Percentiles rank a stretch among this genome's conserved stretches.
These are phyloP conservation scores for Sphenopsis melanotis DNA, from an alignment of 2,797 vertebrate species.

Conservation along the genomic window DNA sequence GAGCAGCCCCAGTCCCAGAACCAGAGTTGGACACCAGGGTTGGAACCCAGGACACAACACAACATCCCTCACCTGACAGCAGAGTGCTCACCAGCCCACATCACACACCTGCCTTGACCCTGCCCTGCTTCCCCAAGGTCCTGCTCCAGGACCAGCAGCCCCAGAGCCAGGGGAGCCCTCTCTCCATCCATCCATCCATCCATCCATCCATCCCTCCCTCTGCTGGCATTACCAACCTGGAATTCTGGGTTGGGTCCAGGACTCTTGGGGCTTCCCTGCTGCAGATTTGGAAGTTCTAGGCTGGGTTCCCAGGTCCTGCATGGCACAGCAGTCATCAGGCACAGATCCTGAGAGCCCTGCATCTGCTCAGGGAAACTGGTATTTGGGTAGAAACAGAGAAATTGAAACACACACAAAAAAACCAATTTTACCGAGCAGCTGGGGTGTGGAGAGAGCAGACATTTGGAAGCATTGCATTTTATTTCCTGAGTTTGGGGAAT, in stretches of 20 bases:
- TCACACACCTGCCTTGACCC: accelerated
- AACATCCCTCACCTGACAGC: neutral
- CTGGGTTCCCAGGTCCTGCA: constrained; percentile 1
- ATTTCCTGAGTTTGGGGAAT: neutral
- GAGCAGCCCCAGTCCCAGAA: neutral
- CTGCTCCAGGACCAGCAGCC: neutral
- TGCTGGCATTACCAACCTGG: neutral
- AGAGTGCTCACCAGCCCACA: neutral
- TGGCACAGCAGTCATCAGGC: neutral
- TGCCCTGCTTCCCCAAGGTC: neutral
- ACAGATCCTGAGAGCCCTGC: neutral
- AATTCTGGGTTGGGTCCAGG: neutral
- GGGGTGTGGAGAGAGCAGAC: accelerated
- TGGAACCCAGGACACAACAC: neutral
- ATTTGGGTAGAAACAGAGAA: neutral
- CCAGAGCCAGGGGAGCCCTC: neutral
- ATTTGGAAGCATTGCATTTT: neutral
- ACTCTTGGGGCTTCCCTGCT: neutral
- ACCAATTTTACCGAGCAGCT: neutral
- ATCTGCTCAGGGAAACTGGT: constrained; percentile 1
- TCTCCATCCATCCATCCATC: too few species aligned
- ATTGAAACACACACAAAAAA: neutral
- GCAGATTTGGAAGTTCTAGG: constrained; percentile 4
- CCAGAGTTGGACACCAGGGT: neutral
- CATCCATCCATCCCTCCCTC: neutral